Conservation (phyloP, 2,888 invertebrate genomes). For the Cyaniris semiargus region DNA sequence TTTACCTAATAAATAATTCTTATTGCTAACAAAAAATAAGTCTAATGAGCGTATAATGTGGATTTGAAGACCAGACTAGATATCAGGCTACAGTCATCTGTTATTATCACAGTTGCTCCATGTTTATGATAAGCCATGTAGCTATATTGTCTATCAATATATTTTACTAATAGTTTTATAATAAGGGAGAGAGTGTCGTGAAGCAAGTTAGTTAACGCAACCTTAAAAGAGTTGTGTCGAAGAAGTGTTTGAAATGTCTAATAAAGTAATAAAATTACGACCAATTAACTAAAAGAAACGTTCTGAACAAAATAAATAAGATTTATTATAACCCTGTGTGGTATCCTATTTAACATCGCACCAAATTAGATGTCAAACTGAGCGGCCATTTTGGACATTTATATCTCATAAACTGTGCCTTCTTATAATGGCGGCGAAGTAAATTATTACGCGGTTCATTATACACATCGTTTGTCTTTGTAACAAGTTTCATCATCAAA, state of each 20-base stretch:
- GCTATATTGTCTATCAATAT: no score
- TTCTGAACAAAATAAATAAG: neutral
- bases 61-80: no score
- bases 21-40: no score
- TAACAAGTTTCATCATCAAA: neutral
- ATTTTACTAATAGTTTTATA: no score
- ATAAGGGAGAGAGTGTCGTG: no score
- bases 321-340: neutral
- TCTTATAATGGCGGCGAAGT: neutral
- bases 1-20: no score
- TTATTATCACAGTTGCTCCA: no score
- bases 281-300: neutral
- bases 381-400: neutral
- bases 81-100: no score
- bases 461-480: neutral
- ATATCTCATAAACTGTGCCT: slow-evolving; percentile 3
- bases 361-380: slow-evolving; percentile 7
- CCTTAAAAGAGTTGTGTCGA: neutral
- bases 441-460: neutral
- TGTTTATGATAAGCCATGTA: no score
- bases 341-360: slow-evolving; percentile 5
- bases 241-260: neutral
- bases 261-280: slow-evolving; percentile 13
- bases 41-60: no score
- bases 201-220: neutral